Evolutionary conservation across 2,113 vertebrate genomes (phyloP).

Genomic region (Buteo buteo): DNA sequence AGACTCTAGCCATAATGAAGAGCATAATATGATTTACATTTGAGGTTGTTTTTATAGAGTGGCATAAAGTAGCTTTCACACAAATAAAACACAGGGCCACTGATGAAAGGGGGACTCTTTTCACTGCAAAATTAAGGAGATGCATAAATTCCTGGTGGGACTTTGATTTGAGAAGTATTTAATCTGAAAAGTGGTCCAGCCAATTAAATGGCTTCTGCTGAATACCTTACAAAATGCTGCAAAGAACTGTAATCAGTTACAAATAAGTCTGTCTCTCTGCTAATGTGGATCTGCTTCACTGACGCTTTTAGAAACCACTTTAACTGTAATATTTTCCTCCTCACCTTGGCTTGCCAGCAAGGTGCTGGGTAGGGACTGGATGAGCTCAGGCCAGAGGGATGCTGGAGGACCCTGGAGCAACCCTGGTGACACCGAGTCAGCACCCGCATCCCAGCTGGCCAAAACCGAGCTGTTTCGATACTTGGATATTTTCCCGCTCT

Average conservation of each 20-base stretch:
- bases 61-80: neutral
- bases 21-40: neutral
- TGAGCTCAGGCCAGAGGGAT: neutral
- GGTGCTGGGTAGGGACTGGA: neutral
- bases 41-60: neutral
- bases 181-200: neutral
- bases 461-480: rapidly evolving
- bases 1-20: neutral
- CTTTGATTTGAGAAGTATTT: neutral
- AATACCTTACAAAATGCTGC: neutral
- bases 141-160: neutral
- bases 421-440: neutral
- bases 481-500: neutral
- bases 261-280: neutral
- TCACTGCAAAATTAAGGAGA: neutral
- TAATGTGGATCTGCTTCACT: neutral
- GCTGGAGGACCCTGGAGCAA: neutral
- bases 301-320: neutral
- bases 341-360: neutral
- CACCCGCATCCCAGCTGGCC: rapidly evolving
- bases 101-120: neutral
- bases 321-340: neutral
- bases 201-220: neutral
- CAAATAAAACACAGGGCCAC: neutral
- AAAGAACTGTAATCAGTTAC: neutral